Evolutionary conservation across 2,113 vertebrate species (phyloP).

Genomic region (Apistogramma diplotaenia): DNA sequence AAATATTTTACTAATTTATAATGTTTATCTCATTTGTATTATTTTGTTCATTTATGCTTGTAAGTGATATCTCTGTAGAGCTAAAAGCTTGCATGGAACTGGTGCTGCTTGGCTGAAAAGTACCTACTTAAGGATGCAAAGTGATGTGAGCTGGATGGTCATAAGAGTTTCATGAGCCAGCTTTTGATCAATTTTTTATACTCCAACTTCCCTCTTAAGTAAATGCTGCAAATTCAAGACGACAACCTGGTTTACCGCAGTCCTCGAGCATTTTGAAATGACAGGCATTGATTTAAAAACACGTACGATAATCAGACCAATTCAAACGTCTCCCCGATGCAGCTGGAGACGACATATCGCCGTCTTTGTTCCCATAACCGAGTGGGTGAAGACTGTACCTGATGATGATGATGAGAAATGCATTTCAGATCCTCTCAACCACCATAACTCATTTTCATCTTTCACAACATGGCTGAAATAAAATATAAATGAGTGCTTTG

Average conservation of each 20-base stretch:
- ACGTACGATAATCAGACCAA: background rate
- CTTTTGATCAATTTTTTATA: constrained; percentile 43
- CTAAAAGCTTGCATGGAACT: background rate
- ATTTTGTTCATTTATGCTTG: background rate
- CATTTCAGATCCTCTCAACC: constrained; percentile 9
- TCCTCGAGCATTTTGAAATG: background rate
- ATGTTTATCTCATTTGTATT: background rate
- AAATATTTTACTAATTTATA: background rate
- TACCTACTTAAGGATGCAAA: constrained; percentile 13
- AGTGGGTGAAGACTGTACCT: background rate
- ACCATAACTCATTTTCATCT: constrained; percentile 31
- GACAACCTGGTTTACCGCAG: background rate
- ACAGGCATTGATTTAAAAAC: background rate
- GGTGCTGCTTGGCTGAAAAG: background rate
- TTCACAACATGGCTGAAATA: constrained; percentile 14
- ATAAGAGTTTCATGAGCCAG: constrained; percentile 38
- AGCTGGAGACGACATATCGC: background rate
- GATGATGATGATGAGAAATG: constrained; percentile 5
- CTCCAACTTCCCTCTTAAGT: background rate
- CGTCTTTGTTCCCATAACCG: background rate
- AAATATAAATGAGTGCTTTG: constrained; percentile 45
- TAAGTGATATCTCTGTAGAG: background rate
- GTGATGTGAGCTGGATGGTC: constrained; percentile 5
- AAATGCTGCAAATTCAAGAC: constrained; percentile 9
- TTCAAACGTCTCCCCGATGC: background rate